Evolutionary conservation across 1,140 invertebrate species (phyloP).

Genomic region (Drosophila biarmipes): DNA sequence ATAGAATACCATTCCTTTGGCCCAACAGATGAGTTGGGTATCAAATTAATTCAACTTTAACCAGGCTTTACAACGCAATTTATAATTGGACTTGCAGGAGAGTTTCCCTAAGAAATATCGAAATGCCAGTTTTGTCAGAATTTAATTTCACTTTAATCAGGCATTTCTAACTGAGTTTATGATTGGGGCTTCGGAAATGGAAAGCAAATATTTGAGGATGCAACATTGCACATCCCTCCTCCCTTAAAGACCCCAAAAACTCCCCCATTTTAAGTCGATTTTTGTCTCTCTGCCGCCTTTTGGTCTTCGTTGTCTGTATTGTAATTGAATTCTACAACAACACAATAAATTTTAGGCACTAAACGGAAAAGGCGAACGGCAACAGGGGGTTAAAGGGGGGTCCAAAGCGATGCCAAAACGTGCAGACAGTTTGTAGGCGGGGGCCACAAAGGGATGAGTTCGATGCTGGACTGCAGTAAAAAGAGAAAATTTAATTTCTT

Average conservation of each 20-base stretch:
- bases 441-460: not conserved
- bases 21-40: not conserved
- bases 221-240: constrained; percentile 62
- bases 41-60: not conserved
- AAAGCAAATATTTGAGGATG: constrained; percentile 58
- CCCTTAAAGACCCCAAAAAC: not conserved
- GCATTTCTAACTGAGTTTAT: constrained; percentile 10
- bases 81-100: not conserved
- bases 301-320: constrained; percentile 27
- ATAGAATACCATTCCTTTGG: no score
- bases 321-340: constrained; percentile 74
- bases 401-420: constrained; percentile 45
- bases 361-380: constrained; percentile 35
- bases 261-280: constrained; percentile 21
- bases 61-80: not conserved
- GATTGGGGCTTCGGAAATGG: constrained; percentile 1
- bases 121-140: not conserved
- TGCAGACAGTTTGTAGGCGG: constrained; percentile 31
- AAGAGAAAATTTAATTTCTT: constrained; percentile 83
- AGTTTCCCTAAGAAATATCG: not conserved
- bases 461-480: constrained; percentile 57
- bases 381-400: not conserved
- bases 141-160: constrained; percentile 25
- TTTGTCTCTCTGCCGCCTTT: constrained; percentile 17
- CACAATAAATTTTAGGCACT: constrained; percentile 80